Evolutionary conservation across 92 coral and sea anemone species (phyloP).

Genomic region (Palythoa caribaeorum): DNA sequence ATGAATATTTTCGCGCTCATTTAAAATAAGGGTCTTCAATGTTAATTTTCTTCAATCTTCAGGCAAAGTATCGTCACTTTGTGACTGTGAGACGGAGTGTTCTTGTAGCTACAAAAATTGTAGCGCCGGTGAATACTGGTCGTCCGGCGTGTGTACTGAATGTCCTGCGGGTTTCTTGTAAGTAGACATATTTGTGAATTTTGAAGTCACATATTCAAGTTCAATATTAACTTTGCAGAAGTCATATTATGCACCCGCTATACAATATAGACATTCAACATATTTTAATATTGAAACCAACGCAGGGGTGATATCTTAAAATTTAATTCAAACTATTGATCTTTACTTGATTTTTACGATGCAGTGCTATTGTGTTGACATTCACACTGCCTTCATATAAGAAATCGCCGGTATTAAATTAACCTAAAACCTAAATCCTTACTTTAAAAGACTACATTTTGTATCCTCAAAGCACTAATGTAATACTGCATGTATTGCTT

Average conservation of each 20-base stretch:
- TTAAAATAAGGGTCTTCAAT: not conserved
- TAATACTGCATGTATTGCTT: not conserved
- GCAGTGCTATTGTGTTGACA: conserved; percentile 1
- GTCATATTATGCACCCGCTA: not conserved
- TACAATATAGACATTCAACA: not conserved
- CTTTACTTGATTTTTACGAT: not conserved
- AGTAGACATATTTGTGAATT: conserved; percentile 52
- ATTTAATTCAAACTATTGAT: not conserved
- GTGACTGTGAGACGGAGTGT: conserved; percentile 93
- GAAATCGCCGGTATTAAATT: not conserved
- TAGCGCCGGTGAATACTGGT: conserved; percentile 93
- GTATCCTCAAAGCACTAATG: not conserved
- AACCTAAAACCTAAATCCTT: conserved; percentile 21
- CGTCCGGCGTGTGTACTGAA: conserved; percentile 80
- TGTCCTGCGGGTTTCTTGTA: conserved; percentile 97
- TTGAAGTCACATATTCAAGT: not conserved
- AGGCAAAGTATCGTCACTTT: conserved; percentile 70
- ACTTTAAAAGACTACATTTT: not conserved
- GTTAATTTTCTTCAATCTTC: not conserved
- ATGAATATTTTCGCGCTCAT: not conserved
- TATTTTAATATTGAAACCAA: not conserved
- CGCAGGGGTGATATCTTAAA: not conserved
- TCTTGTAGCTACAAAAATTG: conserved; percentile 85
- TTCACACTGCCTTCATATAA: not conserved
- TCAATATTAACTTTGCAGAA: not conserved